phyloP scores from a whole-genome alignment of 2,888 invertebrate genomes.

The Sympetrum striolatum region DNA sequence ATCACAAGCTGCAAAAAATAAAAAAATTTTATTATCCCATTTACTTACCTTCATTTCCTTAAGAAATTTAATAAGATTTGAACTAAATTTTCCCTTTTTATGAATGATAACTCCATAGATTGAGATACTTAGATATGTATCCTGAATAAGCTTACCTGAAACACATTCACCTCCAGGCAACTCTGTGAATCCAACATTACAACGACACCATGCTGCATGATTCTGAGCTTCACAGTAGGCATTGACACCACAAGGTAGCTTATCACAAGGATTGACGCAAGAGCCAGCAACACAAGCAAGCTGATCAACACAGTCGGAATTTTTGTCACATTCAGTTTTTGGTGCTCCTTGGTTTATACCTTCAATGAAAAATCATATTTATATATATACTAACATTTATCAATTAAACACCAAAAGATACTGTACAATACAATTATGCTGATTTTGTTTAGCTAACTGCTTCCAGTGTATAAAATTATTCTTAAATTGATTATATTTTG shows the following conservation, averaged over 20 bases:
- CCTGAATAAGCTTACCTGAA: slow-evolving; percentile 68
- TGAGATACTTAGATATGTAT: too few relatives aligned
- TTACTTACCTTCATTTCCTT: too few relatives aligned
- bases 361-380: slow-evolving; percentile 45
- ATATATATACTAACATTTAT: not conserved
- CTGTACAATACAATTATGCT: not conserved
- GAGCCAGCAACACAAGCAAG: slow-evolving; percentile 79
- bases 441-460: not conserved
- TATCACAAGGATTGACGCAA: slow-evolving; percentile 82
- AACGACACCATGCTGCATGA: slow-evolving; percentile 88
- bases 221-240: slow-evolving; percentile 88
- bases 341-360: slow-evolving; percentile 63
- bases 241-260: slow-evolving; percentile 80
- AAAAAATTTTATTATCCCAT: not conserved
- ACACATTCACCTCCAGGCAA: slow-evolving; percentile 82
- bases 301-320: slow-evolving; percentile 81
- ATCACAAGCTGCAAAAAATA: slow-evolving; percentile 70
- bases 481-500: not conserved
- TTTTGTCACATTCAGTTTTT: slow-evolving; percentile 72
- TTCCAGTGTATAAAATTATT: not conserved
- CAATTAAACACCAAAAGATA: not conserved
- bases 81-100: too few relatives aligned
- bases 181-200: slow-evolving; percentile 81
- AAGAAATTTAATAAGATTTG: too few relatives aligned
- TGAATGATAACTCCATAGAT: too few relatives aligned